phyloP scores from a whole-genome alignment of 2,113 vertebrate genomes.

The Urocynchramus pylzowi region DNA sequence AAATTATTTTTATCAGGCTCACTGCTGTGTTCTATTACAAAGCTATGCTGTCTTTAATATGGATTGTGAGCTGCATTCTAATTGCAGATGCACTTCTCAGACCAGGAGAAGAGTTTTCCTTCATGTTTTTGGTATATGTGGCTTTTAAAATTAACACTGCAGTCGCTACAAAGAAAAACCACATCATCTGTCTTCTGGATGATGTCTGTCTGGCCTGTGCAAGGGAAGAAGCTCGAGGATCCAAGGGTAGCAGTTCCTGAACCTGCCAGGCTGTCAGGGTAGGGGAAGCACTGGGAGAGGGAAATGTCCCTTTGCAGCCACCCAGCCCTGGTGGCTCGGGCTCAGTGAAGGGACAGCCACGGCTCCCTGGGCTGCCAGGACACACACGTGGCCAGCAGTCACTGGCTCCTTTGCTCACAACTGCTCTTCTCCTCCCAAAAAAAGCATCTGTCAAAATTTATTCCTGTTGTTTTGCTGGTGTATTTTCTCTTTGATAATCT shows the following conservation, averaged over 20 bases:
- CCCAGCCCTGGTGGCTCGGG: neutral
- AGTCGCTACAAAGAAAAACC: neutral
- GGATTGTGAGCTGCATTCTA: neutral
- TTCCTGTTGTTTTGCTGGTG: neutral
- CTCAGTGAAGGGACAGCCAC: neutral
- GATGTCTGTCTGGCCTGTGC: neutral
- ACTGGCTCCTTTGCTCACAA: fast-evolving
- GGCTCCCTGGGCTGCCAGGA: neutral
- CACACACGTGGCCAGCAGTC: neutral
- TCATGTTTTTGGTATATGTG: neutral
- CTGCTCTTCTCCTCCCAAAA: neutral
- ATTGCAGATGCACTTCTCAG: neutral
- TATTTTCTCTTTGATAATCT: neutral
- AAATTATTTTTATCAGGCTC: neutral
- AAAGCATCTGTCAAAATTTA: neutral
- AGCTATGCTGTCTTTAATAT: neutral
- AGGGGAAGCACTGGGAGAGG: fast-evolving
- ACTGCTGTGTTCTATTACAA: neutral
- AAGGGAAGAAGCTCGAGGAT: neutral
- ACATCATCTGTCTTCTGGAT: neutral
- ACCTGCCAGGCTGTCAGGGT: neutral
- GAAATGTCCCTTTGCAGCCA: neutral
- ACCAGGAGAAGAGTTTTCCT: neutral
- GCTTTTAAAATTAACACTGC: neutral
- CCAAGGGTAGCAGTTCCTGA: neutral